These are phyloP conservation scores for Drosophila novamexicana DNA, from an alignment of 1,140 invertebrate genomes.

Conservation along the genomic window DNA sequence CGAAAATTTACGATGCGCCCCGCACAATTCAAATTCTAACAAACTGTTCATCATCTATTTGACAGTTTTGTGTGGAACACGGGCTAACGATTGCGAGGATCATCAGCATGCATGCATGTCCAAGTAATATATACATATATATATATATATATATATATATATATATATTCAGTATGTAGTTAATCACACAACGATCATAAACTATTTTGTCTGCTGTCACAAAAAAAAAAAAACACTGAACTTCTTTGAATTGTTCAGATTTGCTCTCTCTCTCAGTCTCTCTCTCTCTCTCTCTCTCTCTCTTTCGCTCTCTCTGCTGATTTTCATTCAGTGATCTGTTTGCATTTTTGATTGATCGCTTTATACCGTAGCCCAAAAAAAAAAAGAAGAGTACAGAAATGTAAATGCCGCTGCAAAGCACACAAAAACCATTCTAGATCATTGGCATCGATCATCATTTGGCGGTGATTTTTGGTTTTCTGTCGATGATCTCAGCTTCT, in stretches of 20 bases:
- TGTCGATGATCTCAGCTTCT: constrained; percentile 24
- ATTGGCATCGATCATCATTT: constrained; percentile 80
- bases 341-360: constrained; percentile 84
- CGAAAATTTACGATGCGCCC: constrained; percentile 77
- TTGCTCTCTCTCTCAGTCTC: constrained; percentile 6
- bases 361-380: constrained; percentile 55
- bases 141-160: constrained; percentile 5
- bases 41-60: constrained; percentile 78
- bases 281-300: background rate
- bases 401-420: constrained; percentile 63
- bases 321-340: constrained; percentile 44
- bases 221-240: constrained; percentile 27
- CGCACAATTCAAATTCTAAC: constrained; percentile 83
- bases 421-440: constrained; percentile 18
- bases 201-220: constrained; percentile 79
- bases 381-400: constrained; percentile 61
- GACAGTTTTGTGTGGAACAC: constrained; percentile 45
- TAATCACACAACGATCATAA: constrained; percentile 77
- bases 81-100: constrained; percentile 19
- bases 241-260: constrained; percentile 55
- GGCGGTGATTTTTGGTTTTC: constrained; percentile 38
- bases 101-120: constrained; percentile 38
- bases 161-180: constrained; percentile 51
- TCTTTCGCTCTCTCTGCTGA: background rate
- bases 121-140: constrained; percentile 14